Evolutionary conservation across 2,888 invertebrate species (phyloP).

Genomic region (Ypsolopha sequella): DNA sequence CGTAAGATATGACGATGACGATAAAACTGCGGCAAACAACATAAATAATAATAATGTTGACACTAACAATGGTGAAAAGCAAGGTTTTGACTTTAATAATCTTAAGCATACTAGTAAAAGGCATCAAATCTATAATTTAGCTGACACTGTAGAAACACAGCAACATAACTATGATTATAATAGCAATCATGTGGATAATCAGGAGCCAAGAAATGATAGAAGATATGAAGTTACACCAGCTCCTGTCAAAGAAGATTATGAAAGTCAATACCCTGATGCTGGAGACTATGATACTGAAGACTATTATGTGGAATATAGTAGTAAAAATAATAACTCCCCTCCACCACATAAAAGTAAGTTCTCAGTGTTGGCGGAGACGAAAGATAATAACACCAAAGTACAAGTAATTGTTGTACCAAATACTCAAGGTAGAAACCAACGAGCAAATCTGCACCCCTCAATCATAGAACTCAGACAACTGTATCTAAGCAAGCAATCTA

Average conservation of each 20-base stretch:
- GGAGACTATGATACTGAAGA: slow-evolving; percentile 45
- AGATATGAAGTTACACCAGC: slow-evolving; percentile 8
- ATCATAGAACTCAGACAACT: slow-evolving; percentile 36
- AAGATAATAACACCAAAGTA: slow-evolving; percentile 7
- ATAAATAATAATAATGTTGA: slow-evolving; percentile 16
- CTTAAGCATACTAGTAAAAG: not conserved
- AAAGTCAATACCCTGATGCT: slow-evolving; percentile 26
- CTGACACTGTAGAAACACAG: not conserved
- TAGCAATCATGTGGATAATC: slow-evolving; percentile 7
- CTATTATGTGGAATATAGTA: slow-evolving; percentile 35
- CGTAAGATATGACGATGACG: slow-evolving; percentile 70
- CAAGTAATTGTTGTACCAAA: slow-evolving; percentile 10
- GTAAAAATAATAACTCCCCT: slow-evolving; percentile 27
- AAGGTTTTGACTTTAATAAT: not conserved
- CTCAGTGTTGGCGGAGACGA: slow-evolving; percentile 16
- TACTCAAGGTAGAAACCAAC: slow-evolving; percentile 4
- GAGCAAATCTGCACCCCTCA: slow-evolving; percentile 19
- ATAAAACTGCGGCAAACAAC: slow-evolving; percentile 19
- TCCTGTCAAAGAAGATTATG: slow-evolving; percentile 23
- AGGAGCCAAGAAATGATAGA: slow-evolving; percentile 4
- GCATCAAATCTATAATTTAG: not conserved
- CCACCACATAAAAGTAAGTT: slow-evolving; percentile 40
- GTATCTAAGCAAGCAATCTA: slow-evolving; percentile 24
- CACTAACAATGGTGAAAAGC: not conserved
- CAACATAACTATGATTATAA: slow-evolving; percentile 6